phyloP scores from a whole-genome alignment of 1,140 invertebrate genomes.

The Drosophila kepulauana region DNA sequence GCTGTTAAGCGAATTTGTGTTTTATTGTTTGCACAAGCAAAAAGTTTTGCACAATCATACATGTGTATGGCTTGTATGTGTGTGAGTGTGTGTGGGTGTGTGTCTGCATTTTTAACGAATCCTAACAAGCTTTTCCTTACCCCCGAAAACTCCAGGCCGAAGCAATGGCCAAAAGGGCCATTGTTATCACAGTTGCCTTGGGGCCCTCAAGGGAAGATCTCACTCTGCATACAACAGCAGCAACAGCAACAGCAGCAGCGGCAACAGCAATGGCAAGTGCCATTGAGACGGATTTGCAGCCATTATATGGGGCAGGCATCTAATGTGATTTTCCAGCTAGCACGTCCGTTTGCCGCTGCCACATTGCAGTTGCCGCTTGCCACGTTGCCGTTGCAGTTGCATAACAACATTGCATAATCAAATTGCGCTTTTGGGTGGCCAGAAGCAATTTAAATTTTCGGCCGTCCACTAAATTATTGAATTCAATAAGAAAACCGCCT shows the following conservation, averaged over 20 bases:
- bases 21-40: slow-evolving; percentile 83
- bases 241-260: not conserved
- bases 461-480: slow-evolving; percentile 79
- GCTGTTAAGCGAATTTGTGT: slow-evolving; percentile 80
- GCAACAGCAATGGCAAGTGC: slow-evolving; percentile 54
- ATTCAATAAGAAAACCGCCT: slow-evolving; percentile 72
- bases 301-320: slow-evolving; percentile 75
- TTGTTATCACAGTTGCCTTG: slow-evolving; percentile 76
- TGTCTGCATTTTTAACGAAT: slow-evolving; percentile 81
- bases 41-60: slow-evolving; percentile 64
- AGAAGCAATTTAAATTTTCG: slow-evolving; percentile 77
- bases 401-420: slow-evolving; percentile 80
- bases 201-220: slow-evolving; percentile 52
- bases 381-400: slow-evolving; percentile 47
- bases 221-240: slow-evolving; percentile 30
- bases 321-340: slow-evolving; percentile 79
- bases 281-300: slow-evolving; percentile 81
- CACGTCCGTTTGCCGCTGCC: slow-evolving; percentile 48
- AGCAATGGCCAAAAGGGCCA: slow-evolving; percentile 48
- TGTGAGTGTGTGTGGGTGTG: slow-evolving; percentile 6
- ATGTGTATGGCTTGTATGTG: not conserved
- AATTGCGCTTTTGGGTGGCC: slow-evolving; percentile 76
- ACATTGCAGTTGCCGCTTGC: slow-evolving; percentile 5
- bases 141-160: not conserved
- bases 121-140: slow-evolving; percentile 79